Evolutionary conservation across 2,797 vertebrate genomes (phyloP).

Genomic region (Mycteria americana): DNA sequence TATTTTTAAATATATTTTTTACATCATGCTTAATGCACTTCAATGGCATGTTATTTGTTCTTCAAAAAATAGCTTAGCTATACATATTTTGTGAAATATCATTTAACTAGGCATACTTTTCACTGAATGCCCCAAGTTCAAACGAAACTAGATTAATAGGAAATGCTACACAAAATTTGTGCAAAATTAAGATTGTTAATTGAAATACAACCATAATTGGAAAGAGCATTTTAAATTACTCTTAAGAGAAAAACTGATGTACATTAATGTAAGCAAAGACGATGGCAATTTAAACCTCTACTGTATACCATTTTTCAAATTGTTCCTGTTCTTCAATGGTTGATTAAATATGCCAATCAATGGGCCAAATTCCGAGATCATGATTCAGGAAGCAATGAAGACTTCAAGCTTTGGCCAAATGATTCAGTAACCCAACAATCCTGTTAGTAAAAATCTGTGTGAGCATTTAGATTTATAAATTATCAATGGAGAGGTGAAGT

Average conservation of each 20-base stretch:
- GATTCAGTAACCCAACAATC: background rate
- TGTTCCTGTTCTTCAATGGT: background rate
- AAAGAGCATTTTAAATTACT: background rate
- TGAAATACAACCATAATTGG: background rate
- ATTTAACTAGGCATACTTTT: background rate
- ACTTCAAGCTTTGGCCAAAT: background rate
- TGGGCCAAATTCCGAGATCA: background rate
- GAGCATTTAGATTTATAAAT: background rate
- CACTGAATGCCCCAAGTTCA: background rate
- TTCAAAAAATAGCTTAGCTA: background rate
- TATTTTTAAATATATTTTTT: background rate
- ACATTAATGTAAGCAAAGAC: background rate
- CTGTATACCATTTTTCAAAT: background rate
- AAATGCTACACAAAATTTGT: background rate
- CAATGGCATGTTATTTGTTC: background rate
- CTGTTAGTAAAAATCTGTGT: background rate
- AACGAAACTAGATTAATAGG: background rate
- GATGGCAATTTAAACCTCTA: background rate
- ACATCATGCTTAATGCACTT: background rate
- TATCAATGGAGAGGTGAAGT: background rate
- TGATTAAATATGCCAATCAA: constrained; percentile 11
- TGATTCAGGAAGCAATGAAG: background rate
- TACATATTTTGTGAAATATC: background rate
- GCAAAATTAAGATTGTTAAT: background rate
- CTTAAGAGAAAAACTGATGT: background rate